These are phyloP conservation scores for Drosophila setosimentum DNA, from an alignment of 2,888 invertebrate genomes.

Conservation along the genomic window DNA sequence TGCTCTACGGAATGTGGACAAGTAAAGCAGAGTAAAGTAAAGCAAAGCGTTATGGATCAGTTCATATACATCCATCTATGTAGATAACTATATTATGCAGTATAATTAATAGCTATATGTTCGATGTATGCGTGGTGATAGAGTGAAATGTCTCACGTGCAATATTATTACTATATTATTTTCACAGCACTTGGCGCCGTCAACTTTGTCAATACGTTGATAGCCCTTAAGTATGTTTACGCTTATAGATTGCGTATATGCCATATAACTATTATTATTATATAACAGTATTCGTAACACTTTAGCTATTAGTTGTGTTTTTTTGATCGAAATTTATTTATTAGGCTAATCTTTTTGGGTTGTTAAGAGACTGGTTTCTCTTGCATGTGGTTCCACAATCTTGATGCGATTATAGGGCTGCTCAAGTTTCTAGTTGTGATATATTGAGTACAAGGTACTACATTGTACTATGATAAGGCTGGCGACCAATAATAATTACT, in stretches of 20 bases:
- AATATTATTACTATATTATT: conserved; percentile 63
- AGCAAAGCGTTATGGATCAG: conserved; percentile 33
- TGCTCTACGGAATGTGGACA: neutral
- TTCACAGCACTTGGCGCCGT: conserved; percentile 64
- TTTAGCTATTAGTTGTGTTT: conserved; percentile 14
- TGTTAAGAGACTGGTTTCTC: conserved; percentile 18
- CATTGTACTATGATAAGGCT: conserved; percentile 41
- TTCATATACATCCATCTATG: neutral
- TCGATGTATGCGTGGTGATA: conserved; percentile 1
- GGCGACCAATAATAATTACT: conserved; percentile 19
- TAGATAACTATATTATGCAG: conserved; percentile 33
- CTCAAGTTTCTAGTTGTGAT: conserved; percentile 21
- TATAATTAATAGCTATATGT: conserved; percentile 38
- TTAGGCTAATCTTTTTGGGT: conserved; percentile 46
- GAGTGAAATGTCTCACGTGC: conserved; percentile 32
- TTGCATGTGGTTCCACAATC: conserved; percentile 26
- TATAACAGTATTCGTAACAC: conserved; percentile 11
- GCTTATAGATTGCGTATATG: conserved; percentile 27
- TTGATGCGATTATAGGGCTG: conserved; percentile 11
- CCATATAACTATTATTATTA: conserved; percentile 9
- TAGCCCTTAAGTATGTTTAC: conserved; percentile 33
- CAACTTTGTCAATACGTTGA: conserved; percentile 51
- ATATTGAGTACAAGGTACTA: conserved; percentile 54
- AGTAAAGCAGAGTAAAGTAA: conserved; percentile 22
- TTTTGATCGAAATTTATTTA: conserved; percentile 50